Percentiles rank a stretch among this genome's conserved stretches.
Conservation (phyloP, 2,113 vertebrate genomes). For the Muscicapa adusta region DNA sequence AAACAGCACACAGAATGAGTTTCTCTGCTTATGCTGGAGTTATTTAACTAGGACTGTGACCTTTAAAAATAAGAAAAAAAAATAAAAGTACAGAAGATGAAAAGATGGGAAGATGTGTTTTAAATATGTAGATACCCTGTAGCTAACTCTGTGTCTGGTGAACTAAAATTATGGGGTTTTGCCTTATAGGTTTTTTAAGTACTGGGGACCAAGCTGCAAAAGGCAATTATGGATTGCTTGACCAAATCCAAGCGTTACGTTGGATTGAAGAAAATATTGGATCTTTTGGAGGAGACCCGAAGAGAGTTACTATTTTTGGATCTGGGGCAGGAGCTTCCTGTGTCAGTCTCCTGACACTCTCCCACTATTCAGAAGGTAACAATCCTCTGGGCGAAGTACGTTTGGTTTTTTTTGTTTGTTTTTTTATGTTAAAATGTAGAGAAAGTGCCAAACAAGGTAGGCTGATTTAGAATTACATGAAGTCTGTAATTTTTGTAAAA, state of each 20-base stretch:
- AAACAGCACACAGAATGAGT: background rate
- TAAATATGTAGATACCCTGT: constrained; percentile 18
- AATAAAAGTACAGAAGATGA: background rate
- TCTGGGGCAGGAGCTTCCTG: constrained; percentile 95
- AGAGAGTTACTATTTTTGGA: constrained; percentile 95
- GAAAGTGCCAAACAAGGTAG: background rate
- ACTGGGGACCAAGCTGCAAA: constrained; percentile 97
- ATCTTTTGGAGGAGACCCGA: constrained; percentile 93
- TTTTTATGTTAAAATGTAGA: background rate
- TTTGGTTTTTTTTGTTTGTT: background rate
- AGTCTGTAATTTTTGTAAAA: background rate
- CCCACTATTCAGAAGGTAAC: constrained; percentile 96
- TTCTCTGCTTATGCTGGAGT: background rate
- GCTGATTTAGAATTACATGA: background rate
- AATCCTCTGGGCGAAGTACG: background rate
- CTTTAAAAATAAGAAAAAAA: background rate
- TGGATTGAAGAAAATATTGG: constrained; percentile 98
- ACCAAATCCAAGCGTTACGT: constrained; percentile 94
- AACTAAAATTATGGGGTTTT: background rate
- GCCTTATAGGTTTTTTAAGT: constrained; percentile 86
- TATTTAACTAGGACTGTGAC: background rate
- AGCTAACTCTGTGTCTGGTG: background rate
- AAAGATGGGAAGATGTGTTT: background rate
- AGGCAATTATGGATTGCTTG: constrained; percentile 95
- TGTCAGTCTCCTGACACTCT: constrained; percentile 92